phyloP scores from a whole-genome alignment of 2,113 vertebrate species.

The Microcebus murinus region DNA sequence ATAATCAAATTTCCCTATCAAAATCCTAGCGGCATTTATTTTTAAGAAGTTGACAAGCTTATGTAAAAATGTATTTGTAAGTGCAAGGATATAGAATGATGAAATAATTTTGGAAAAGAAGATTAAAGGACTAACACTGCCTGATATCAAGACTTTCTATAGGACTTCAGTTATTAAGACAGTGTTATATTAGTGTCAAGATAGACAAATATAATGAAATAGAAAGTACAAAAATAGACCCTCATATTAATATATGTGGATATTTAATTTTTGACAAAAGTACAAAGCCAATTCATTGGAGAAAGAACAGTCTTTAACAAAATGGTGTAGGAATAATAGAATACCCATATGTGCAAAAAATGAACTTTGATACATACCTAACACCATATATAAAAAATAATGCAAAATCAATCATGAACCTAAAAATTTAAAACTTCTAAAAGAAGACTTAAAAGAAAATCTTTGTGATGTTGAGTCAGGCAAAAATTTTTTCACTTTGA shows the following conservation, averaged over 20 bases:
- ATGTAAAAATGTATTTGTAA: conserved; percentile 14
- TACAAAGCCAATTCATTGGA: background rate
- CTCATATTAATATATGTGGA: background rate
- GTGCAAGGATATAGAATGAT: background rate
- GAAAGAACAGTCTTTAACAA: background rate
- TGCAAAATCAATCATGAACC: background rate
- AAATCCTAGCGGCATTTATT: background rate
- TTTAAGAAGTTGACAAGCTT: background rate
- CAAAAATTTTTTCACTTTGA: background rate
- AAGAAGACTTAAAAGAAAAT: background rate
- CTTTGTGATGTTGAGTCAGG: background rate
- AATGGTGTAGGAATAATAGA: background rate
- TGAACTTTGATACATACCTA: background rate
- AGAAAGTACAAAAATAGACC: background rate
- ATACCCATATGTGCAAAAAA: background rate
- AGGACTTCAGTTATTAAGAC: background rate
- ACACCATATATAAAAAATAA: background rate
- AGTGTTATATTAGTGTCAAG: background rate
- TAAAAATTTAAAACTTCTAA: conserved; percentile 1
- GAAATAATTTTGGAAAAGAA: background rate
- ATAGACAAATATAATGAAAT: background rate
- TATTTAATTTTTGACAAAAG: background rate
- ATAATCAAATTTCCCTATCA: background rate
- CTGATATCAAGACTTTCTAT: background rate
- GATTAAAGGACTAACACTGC: background rate